Base-by-base conservation (phyloP, 2,113 vertebrate species). In the Asarcornis scutulata region DNA sequence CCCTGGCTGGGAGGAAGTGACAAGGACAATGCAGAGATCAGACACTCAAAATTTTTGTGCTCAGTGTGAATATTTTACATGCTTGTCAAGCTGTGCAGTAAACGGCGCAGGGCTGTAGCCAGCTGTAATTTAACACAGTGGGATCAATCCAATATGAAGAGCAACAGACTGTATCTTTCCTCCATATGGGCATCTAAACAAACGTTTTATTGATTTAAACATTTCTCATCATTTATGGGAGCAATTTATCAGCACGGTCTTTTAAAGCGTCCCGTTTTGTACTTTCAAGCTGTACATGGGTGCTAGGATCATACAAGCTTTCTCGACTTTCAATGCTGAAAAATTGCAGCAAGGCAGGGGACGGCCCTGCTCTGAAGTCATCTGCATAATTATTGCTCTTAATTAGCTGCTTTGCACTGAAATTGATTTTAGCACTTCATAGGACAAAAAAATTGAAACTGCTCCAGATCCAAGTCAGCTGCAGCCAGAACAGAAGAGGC, bases 161-260 rank as follows among this genome's bases (percentile, higher is more conserved):
- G 52, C 86, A 59, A n/a, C 91, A 96, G 91, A 83, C 81, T 93
- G 92, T 86, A 72, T 94, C 86, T 94, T 91, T 94, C 60, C 75
- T 92, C 92, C 78, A 93, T 76, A 96, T 91, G 91, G 86, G 36
- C 84, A 34, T 60, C 87, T 60, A 87, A 93, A 92, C 91, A 92
- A 78, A 96, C 0, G 2, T 82, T 96, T 89, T 92, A 95, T 93
- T 96, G 96, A 96, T 95, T 96, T 94, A 93, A 97, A 93, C 68
- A 96, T 91, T 94, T 94, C 86, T 96, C 59, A 63, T 95, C 83
- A 59, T 91, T 94, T 89, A 91, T 87, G 91, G 93, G 86, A 92
- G 91, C 71, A 85, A 84, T 94, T 94, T 85, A 78, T 94, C 78
- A 38, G 40, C 58, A 3, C 0, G 7, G 74, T 64, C 74, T 84